Evolutionary conservation across 92 coral and sea anemone species (phyloP).

Genomic region (Epizoanthus fatuus): DNA sequence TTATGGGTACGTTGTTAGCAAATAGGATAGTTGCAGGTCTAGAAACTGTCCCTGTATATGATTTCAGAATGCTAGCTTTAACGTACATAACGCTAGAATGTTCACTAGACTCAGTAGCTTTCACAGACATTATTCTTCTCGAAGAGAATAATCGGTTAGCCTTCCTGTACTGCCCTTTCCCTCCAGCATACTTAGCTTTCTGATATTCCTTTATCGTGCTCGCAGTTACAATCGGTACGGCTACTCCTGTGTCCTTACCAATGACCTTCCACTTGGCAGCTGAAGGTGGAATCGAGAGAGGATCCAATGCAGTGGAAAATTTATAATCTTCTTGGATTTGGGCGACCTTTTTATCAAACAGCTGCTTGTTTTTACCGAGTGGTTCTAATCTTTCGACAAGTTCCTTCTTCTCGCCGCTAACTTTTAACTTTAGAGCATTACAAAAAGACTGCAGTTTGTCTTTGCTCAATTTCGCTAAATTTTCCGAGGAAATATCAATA

Average conservation of each 20-base stretch:
- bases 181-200: conserved; percentile 57
- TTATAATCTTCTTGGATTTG: conserved; percentile 52
- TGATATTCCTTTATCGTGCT: conserved; percentile 45
- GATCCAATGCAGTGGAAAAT: conserved; percentile 61
- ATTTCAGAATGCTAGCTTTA: conserved; percentile 59
- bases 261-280: conserved; percentile 42
- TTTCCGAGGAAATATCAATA: conserved; percentile 13
- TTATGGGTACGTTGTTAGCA: conserved; percentile 35
- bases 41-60: conserved; percentile 49
- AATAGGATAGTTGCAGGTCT: conserved; percentile 65
- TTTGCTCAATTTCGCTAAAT: conserved; percentile 39
- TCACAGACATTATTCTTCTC: conserved; percentile 59
- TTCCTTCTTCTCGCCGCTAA: conserved; percentile 54
- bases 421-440: conserved; percentile 53
- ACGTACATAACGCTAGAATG: conserved; percentile 36
- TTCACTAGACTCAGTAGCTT: conserved; percentile 38
- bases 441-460: conserved; percentile 39
- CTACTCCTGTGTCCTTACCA: conserved; percentile 23
- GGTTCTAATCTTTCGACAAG: conserved; percentile 59
- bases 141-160: conserved; percentile 54
- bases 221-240: conserved; percentile 48
- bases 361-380: conserved; percentile 31
- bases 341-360: conserved; percentile 50
- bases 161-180: conserved; percentile 68
- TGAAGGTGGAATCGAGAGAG: conserved; percentile 39